Evolutionary conservation across 2,797 vertebrate species (phyloP).

Genomic region (Danio choprae): DNA sequence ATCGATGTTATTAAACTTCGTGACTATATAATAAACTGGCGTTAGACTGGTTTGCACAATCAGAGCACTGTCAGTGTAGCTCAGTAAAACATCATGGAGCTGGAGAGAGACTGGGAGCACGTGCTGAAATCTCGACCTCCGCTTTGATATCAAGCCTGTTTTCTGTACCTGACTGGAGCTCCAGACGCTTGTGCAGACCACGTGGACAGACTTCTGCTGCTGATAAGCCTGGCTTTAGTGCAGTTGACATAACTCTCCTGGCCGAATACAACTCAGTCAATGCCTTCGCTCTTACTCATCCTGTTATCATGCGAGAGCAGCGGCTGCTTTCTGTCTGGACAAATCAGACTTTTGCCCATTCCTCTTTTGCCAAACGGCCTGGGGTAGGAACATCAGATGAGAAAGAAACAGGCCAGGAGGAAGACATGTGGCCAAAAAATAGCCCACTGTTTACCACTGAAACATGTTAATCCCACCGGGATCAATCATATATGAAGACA

Average conservation of each 20-base stretch:
- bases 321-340: slow-evolving; percentile 67
- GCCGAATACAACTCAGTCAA: slow-evolving; percentile 47
- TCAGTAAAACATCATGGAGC: background rate
- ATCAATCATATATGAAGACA: background rate
- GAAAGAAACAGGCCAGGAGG: slow-evolving; percentile 55
- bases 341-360: slow-evolving; percentile 65
- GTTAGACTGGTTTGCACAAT: background rate
- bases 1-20: too few species aligned
- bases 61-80: background rate
- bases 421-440: slow-evolving; percentile 45
- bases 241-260: slow-evolving; percentile 62
- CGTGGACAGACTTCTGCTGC: slow-evolving; percentile 33
- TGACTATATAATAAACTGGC: too few species aligned
- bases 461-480: background rate
- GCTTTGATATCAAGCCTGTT: background rate
- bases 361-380: slow-evolving; percentile 64
- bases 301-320: slow-evolving; percentile 61
- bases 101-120: background rate
- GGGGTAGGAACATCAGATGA: slow-evolving; percentile 53
- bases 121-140: background rate
- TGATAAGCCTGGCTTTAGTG: slow-evolving; percentile 56
- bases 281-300: slow-evolving; percentile 60
- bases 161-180: slow-evolving; percentile 22
- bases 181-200: slow-evolving; percentile 23
- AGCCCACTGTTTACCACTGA: background rate